A percentile compares a stretch with the other conserved stretches of the same genome.
Conservation (phyloP, 1,140 invertebrate genomes). For the Plodia interpunctella region DNA sequence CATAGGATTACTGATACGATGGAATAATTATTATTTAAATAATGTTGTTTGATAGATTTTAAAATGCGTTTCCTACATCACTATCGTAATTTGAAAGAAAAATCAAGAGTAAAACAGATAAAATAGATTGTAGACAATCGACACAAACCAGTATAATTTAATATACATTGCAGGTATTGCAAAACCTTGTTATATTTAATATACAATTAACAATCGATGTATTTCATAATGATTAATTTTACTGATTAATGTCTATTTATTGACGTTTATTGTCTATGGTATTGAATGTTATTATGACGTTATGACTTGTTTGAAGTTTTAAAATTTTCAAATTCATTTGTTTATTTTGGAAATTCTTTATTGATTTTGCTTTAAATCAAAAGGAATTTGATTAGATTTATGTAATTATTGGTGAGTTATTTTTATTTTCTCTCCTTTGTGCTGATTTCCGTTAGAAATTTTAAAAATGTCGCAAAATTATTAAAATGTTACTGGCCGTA, state of each 20-base stretch:
- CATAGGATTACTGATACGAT: no score
- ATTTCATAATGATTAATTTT: not conserved
- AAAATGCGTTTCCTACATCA: no score
- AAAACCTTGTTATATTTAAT: not conserved
- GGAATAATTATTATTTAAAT: no score
- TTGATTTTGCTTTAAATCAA: not conserved
- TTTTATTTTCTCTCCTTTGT: not conserved
- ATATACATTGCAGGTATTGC: no score
- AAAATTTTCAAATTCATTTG: constrained; percentile 44
- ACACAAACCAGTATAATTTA: no score
- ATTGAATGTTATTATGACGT: constrained; percentile 14
- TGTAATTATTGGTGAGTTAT: not conserved
- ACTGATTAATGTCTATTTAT: not conserved
- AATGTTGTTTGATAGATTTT: no score
- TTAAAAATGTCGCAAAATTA: constrained; percentile 1
- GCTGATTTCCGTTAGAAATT: not conserved
- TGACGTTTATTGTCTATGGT: constrained; percentile 19
- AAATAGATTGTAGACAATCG: no score
- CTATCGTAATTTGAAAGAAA: no score
- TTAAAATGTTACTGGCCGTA: constrained; percentile 34
- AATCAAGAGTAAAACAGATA: no score
- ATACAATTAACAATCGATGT: not conserved
- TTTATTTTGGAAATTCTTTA: constrained; percentile 28
- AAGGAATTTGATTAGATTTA: not conserved
- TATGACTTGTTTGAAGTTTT: constrained; percentile 8